These are phyloP conservation scores for Thunnus maccoyii DNA, from an alignment of 2,113 vertebrate species.

Conservation along the genomic window DNA sequence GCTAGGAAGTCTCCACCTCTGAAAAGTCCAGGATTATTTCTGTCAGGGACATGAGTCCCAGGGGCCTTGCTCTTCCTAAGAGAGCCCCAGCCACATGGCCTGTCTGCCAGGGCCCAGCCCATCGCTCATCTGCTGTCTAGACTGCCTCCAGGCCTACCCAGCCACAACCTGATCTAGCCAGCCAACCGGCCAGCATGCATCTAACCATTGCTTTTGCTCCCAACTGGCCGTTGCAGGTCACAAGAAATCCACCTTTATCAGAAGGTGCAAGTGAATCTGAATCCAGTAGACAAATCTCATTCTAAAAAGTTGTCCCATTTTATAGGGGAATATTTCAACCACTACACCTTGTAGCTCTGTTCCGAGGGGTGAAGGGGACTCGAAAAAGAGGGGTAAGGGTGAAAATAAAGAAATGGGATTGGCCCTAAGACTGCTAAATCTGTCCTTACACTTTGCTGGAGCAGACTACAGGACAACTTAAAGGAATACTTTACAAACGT, in stretches of 20 bases:
- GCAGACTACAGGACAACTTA: neutral
- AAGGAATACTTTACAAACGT: neutral
- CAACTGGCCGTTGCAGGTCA: conserved; percentile 1
- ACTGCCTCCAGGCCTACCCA: conserved; percentile 60
- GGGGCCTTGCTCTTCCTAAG: conserved; percentile 40
- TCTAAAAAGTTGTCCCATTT: neutral
- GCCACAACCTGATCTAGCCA: conserved; percentile 38
- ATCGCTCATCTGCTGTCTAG: conserved; percentile 79
- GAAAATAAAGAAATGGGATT: too few species aligned
- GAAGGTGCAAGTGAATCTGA: neutral
- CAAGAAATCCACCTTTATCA: conserved; percentile 20
- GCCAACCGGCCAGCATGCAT: conserved; percentile 24
- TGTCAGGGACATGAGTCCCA: conserved; percentile 32
- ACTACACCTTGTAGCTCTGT: too few species aligned
- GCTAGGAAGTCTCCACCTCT: neutral
- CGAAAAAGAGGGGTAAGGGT: too few species aligned
- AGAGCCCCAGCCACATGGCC: conserved; percentile 47
- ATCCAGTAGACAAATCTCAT: neutral
- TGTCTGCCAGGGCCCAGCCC: conserved; percentile 58
- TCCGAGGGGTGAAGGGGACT: too few species aligned
- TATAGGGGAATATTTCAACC: too few species aligned
- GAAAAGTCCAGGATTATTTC: conserved; percentile 30
- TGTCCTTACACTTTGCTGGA: neutral
- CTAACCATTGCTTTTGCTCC: conserved; percentile 13
- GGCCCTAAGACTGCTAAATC: too few species aligned